phyloP scores from a whole-genome alignment of 1,140 invertebrate genomes.

The Zaprionus kolodkinae region DNA sequence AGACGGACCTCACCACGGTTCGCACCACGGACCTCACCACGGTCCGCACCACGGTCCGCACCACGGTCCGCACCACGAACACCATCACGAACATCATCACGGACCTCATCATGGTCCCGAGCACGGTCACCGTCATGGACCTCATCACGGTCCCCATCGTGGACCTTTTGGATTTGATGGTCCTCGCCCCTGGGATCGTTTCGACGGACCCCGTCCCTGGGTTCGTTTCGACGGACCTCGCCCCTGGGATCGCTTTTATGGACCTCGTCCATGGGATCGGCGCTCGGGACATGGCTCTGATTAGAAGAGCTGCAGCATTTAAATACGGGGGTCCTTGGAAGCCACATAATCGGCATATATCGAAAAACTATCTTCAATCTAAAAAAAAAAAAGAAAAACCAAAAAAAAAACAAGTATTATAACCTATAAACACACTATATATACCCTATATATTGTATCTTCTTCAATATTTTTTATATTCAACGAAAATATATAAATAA shows the following conservation, averaged over 20 bases:
- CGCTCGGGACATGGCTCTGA: not conserved
- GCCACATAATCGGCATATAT: conserved; percentile 11
- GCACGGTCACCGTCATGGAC: not conserved
- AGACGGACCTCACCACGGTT: not conserved
- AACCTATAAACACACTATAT: not conserved
- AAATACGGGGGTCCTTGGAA: not conserved
- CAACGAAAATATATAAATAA: not conserved
- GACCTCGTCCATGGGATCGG: not conserved
- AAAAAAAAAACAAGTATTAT: conserved; percentile 13
- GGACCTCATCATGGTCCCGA: too few relatives aligned
- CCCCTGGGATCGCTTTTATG: not conserved
- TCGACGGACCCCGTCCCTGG: not conserved
- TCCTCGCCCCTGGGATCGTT: not conserved
- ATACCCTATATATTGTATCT: not conserved
- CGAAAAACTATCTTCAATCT: conserved; percentile 19
- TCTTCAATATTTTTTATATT: not conserved
- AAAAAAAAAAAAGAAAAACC: not conserved
- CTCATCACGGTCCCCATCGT: not conserved
- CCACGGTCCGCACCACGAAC: too few relatives aligned
- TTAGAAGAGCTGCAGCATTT: not conserved
- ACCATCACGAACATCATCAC: too few relatives aligned
- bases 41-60: too few relatives aligned
- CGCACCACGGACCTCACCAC: not conserved
- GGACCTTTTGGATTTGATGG: not conserved
- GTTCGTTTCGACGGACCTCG: not conserved